Evolutionary conservation across 2,888 invertebrate species (phyloP).

Genomic region (Rhagonycha fulva): DNA sequence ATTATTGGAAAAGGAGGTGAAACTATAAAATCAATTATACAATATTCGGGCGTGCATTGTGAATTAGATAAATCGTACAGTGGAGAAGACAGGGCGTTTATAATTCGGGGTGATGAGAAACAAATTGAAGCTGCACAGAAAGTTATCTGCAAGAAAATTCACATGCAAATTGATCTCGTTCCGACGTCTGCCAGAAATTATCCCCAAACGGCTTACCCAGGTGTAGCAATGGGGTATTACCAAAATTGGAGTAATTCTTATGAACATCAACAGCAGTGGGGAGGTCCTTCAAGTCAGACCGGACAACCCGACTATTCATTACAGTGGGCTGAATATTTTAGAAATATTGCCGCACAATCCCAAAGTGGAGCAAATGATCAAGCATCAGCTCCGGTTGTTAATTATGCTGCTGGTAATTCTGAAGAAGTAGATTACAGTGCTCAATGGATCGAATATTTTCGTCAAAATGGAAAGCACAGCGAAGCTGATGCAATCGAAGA

Average conservation of each 20-base stretch:
- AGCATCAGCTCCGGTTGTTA: conserved; percentile 31
- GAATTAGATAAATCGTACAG: conserved; percentile 90
- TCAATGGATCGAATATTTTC: conserved; percentile 98
- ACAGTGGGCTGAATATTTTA: conserved; percentile 98
- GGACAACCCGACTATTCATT: conserved; percentile 94
- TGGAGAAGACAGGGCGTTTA: conserved; percentile 87
- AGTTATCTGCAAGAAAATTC: conserved; percentile 95
- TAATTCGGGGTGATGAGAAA: conserved; percentile 88
- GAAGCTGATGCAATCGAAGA: conserved; percentile 96
- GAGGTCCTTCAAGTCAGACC: conserved; percentile 64
- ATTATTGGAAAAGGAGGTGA: conserved; percentile 98
- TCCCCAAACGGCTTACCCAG: conserved; percentile 54
- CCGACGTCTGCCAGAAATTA: conserved; percentile 42
- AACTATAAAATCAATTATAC: conserved; percentile 95
- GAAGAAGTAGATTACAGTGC: conserved; percentile 91
- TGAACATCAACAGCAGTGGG: conserved; percentile 49
- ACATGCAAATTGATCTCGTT: conserved; percentile 60
- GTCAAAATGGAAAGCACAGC: conserved; percentile 90
- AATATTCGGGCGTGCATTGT: conserved; percentile 95
- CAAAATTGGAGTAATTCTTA: conserved; percentile 52
- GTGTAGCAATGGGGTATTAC: conserved; percentile 54
- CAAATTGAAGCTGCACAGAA: conserved; percentile 95
- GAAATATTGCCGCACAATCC: conserved; percentile 86
- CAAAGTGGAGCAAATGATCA: conserved; percentile 57
- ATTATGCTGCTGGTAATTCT: conserved; percentile 49